Percentiles rank a stretch among this genome's conserved stretches.
Conservation (phyloP, 2,113 vertebrate genomes). For the Eurystomus gularis region DNA sequence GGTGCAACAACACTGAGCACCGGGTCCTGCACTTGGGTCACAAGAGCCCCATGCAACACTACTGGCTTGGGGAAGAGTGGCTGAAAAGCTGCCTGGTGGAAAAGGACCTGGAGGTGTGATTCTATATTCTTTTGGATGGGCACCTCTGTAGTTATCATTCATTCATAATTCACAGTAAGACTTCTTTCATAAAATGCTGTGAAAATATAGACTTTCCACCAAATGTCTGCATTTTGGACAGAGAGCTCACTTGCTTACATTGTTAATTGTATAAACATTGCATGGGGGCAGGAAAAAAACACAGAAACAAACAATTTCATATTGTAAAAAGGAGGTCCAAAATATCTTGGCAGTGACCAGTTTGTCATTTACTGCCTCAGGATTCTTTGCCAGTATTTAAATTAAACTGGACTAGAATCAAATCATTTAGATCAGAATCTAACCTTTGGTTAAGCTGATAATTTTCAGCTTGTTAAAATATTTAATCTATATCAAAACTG, state of each 20-base stretch:
- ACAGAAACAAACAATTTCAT: slow-evolving; percentile 28
- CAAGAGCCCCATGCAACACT: too few species aligned
- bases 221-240: neutral
- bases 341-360: slow-evolving; percentile 61
- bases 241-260: neutral
- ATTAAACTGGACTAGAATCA: slow-evolving; percentile 65
- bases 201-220: neutral
- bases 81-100: too few species aligned
- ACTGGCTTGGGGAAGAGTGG: too few species aligned
- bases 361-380: slow-evolving; percentile 42
- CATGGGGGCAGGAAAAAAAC: neutral
- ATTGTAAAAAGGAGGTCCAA: slow-evolving; percentile 43
- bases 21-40: too few species aligned
- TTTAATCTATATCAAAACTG: slow-evolving; percentile 42
- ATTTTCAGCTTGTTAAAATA: slow-evolving; percentile 55
- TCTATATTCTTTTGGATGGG: neutral
- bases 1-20: too few species aligned
- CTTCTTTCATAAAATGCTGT: neutral
- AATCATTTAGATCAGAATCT: slow-evolving; percentile 46
- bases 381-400: slow-evolving; percentile 66
- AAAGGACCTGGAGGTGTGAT: neutral
- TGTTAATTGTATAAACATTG: slow-evolving; percentile 2
- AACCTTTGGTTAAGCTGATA: slow-evolving; percentile 59
- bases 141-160: neutral
- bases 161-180: neutral